Evolutionary conservation across 2,888 invertebrate species (phyloP).

Genomic region (Meteorus colon): DNA sequence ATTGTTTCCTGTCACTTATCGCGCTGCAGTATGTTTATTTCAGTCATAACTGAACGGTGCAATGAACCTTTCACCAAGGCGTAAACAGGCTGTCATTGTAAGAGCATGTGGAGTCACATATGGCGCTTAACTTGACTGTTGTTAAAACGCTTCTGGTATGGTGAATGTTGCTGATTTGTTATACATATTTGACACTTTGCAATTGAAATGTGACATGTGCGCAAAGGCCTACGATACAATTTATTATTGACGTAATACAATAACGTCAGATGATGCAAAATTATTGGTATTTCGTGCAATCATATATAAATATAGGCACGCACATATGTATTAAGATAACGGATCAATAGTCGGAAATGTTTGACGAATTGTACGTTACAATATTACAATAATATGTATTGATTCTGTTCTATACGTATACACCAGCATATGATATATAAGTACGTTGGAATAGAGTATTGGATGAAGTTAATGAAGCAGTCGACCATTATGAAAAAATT

Average conservation of each 20-base stretch:
- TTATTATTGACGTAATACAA: constrained; percentile 5
- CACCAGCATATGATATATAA: no score
- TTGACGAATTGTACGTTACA: no score
- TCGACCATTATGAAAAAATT: no score
- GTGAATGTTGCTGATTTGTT: constrained; percentile 67
- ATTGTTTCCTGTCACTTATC: background rate
- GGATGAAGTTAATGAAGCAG: no score
- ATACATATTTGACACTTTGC: constrained; percentile 35
- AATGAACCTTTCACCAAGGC: constrained; percentile 47
- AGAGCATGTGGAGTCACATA: constrained; percentile 66
- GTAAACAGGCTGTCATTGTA: constrained; percentile 38
- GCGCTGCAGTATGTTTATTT: background rate
- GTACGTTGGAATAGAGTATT: no score
- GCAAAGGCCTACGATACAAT: constrained; percentile 58
- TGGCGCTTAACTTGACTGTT: constrained; percentile 69
- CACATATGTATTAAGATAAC: no score
- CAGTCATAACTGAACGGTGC: constrained; percentile 6
- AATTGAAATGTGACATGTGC: constrained; percentile 57
- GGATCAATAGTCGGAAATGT: no score
- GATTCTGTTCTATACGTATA: no score
- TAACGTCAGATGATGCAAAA: background rate
- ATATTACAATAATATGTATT: no score
- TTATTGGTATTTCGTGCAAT: constrained; percentile 27
- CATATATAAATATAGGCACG: constrained; percentile 39
- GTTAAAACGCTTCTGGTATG: constrained; percentile 62